A percentile compares a stretch with the other conserved stretches of the same genome.
Evolutionary conservation across 2,113 vertebrate species (phyloP).

Genomic region (Pogona vitticeps): DNA sequence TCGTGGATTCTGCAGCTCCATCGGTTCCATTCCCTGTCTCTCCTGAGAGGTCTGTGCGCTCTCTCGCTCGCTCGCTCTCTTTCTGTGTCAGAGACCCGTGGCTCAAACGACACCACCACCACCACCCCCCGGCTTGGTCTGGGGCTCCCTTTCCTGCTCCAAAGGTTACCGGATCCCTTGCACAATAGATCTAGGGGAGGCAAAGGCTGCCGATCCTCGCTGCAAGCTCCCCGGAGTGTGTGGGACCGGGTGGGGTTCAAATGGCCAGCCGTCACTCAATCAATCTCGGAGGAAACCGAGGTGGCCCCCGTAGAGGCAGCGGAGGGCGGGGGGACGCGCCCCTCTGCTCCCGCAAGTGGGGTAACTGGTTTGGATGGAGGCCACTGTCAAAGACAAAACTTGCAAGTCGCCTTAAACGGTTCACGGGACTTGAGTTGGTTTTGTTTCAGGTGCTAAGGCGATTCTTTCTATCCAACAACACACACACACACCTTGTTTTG

Average conservation of each 20-base stretch:
- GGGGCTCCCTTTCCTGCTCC: background rate
- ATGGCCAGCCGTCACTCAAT: no score
- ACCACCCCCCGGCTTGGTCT: background rate
- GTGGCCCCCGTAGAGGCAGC: background rate
- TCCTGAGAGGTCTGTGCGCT: slow-evolving; percentile 60
- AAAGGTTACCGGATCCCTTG: background rate
- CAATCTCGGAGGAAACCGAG: background rate
- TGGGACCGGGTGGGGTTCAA: background rate
- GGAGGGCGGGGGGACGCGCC: background rate
- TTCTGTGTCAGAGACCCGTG: background rate
- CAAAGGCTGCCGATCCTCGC: background rate
- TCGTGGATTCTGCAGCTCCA: slow-evolving; percentile 77
- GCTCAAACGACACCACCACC: no score
- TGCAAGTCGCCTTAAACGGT: background rate
- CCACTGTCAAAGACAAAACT: background rate
- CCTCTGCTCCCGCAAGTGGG: background rate
- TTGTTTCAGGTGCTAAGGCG: background rate
- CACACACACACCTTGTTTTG: background rate
- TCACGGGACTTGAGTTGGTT: background rate
- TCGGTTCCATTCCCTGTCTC: slow-evolving; percentile 8
- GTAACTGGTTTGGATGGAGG: background rate
- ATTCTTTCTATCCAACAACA: background rate
- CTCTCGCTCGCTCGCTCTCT: no score
- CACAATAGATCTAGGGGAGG: no score
- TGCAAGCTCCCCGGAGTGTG: background rate